Evolutionary conservation across 2,113 vertebrate species (phyloP).

Genomic region (Carollia perspicillata): DNA sequence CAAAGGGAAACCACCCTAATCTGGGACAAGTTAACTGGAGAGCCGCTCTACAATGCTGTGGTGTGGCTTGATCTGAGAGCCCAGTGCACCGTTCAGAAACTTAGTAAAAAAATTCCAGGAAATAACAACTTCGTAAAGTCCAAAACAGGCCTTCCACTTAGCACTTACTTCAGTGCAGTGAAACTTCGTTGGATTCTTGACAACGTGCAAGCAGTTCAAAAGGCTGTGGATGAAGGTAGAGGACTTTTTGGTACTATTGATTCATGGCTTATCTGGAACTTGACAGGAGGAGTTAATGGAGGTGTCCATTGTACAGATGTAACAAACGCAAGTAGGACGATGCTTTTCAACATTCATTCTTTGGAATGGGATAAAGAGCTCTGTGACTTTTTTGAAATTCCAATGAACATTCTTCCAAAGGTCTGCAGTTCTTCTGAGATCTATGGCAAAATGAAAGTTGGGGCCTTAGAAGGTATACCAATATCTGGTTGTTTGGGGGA

Average conservation of each 20-base stretch:
- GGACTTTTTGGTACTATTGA: constrained; percentile 96
- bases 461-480: constrained; percentile 88
- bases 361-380: constrained; percentile 95
- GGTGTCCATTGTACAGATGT: constrained; percentile 95
- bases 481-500: constrained; percentile 96
- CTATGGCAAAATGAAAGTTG: constrained; percentile 90
- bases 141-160: constrained; percentile 95
- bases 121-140: constrained; percentile 92
- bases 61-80: constrained; percentile 96
- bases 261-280: constrained; percentile 97
- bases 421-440: constrained; percentile 95
- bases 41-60: constrained; percentile 94
- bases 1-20: constrained; percentile 96
- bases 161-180: constrained; percentile 97
- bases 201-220: constrained; percentile 87
- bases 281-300: constrained; percentile 91
- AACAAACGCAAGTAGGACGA: constrained; percentile 95
- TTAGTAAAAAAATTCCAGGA: constrained; percentile 91
- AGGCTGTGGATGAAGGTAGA: constrained; percentile 84
- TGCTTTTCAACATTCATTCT: constrained; percentile 97
- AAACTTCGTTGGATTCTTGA: constrained; percentile 97
- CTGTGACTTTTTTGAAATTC: constrained; percentile 95
- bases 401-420: constrained; percentile 91
- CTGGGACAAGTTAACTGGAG: constrained; percentile 93
- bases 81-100: constrained; percentile 91